Conservation (phyloP, 2,888 invertebrate species). For the Glyphotaelius pellucidus region DNA sequence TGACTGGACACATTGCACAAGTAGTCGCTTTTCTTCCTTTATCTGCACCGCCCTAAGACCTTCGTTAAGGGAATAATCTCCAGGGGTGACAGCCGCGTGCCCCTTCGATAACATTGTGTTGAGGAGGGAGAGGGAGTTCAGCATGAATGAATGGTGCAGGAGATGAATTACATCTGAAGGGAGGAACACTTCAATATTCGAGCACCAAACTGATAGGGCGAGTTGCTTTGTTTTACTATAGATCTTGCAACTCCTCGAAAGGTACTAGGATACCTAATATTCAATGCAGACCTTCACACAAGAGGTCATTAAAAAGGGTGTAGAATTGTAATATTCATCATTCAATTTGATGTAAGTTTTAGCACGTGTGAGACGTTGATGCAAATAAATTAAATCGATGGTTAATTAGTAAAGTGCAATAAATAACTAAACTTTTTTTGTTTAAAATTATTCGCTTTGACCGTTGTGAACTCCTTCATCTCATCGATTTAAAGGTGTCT, state of each 20-base stretch:
- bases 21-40: neutral
- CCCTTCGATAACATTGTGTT: neutral
- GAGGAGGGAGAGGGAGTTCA: neutral
- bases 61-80: slow-evolving; percentile 17
- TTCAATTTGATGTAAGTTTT: neutral
- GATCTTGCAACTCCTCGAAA: neutral
- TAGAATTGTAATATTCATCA: neutral
- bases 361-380: no score
- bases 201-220: neutral
- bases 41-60: neutral
- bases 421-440: no score
- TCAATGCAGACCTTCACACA: neutral
- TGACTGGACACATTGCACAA: neutral
- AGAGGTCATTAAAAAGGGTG: slow-evolving; percentile 12
- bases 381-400: no score
- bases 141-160: slow-evolving; percentile 10
- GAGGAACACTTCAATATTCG: slow-evolving; percentile 10
- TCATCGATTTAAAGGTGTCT: no score
- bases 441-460: no score
- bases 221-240: slow-evolving; percentile 35
- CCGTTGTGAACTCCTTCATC: no score
- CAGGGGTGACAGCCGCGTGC: neutral
- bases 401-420: no score
- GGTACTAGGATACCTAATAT: neutral
- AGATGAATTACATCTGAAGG: slow-evolving; percentile 7